Evolutionary conservation across 2,888 invertebrate species (phyloP), one percentile per base, ranked within the genome.

Genomic region (Callyntrura sp.): DNA sequence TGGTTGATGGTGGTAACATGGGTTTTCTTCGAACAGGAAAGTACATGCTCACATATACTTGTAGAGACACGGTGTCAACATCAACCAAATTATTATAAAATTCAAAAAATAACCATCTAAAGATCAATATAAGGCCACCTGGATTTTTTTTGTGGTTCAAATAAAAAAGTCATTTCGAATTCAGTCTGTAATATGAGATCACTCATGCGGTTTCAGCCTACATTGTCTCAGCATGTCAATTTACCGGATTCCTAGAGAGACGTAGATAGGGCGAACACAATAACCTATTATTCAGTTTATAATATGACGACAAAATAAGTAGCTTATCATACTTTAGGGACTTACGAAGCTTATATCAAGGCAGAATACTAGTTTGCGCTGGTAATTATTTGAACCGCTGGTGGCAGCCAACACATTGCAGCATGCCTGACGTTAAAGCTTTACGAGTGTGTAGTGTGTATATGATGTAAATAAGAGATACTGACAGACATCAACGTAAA

Each of bases 401-500:
- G 17, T 9, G 11, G 60, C 6, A 57, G 17, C 3, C 57, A 57
- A 17, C 17, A 57, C 14, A n/a, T n/a, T n/a, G 17, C n/a, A 1
- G n/a, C 23, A 60, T 60, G 20, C 60, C n/a, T n/a, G n/a, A n/a
- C n/a, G n/a, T n/a, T 23, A 51, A n/a, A 51, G 51, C 28, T 65
- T 65, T 65, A 65, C 8, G 17, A 70, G 43, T 70, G 4, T 11
- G 35, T 6, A 35, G 35, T 70, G 4, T 11, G 35, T 6, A 35
- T 2, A 70, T 17, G 43, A 35, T 70, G 35, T 70, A n/a, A 70
- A 43, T n/a, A 43, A n/a, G 35, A 17, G 43, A 43, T 70, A 43
- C 68, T 68, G 68, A 68, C 35, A 68, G 28, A 8, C 17, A n/a
- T n/a, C n/a, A n/a, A n/a, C n/a, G n/a, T n/a, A 70, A 70, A 70